Base-by-base conservation (phyloP, 2,888 invertebrate genomes). In the Penaeus monodon region DNA sequence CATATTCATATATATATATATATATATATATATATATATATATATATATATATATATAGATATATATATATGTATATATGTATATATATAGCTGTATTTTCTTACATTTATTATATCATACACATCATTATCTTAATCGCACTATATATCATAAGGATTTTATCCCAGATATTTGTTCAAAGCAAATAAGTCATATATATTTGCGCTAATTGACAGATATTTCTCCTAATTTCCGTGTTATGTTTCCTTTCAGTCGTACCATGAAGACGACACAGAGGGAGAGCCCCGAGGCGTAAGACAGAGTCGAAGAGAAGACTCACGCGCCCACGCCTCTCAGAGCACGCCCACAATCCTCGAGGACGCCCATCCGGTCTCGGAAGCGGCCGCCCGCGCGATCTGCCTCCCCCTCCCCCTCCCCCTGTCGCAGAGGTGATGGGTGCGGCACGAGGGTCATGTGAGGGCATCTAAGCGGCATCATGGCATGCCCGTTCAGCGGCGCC, bases 401-500 rank as follows among this genome's bases (percentile, higher is more conserved):
- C 57, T 63, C 63, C 38, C 29, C 33, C 74, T 63, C 20, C 33
- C 29, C 57, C 82, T 27, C 6, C 33, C 64, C 29, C 64, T 38
- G 49, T 10, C 20, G 10, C 63, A 20, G 29, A 14, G 29, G 38
- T n/a, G 38, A 65, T 68, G 77, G 78, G 57, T 8, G 44, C 8
- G 24, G n/a, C 77, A 44, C 68, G 20, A 70, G 38, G 27, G 80
- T 66, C 27, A 80, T 63, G 65, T 80, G 65, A 73, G 73, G 73
- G 73, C 57, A 57, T 57, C 57, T 57, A 57, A 57, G 57, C 57
- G 57, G 57, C 57, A 70, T 33, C 65, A 86, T 86, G 86, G 74
- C 86, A 49, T 86, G 86, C 68, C 86, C 86, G 49, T 86, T 86
- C 81, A 86, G 81, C 76, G 70, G 68, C 81, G 49, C 81, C 66